phyloP scores from a whole-genome alignment of 2,888 invertebrate species.

The Hirtodrosophila alboralis region DNA sequence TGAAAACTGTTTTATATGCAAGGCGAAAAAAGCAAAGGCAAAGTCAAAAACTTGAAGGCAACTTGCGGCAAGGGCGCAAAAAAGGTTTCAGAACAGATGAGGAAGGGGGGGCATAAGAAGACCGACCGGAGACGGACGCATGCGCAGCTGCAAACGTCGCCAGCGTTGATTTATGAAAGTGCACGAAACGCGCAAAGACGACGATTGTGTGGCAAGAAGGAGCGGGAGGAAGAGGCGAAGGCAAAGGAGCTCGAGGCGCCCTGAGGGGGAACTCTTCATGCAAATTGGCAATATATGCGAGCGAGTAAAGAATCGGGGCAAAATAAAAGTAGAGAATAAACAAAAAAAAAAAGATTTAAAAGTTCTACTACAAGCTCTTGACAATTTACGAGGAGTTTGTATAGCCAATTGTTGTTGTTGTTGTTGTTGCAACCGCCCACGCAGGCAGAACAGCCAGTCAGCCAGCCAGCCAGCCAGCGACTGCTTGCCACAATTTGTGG shows the following conservation, averaged over 20 bases:
- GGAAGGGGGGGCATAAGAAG: slow-evolving; percentile 2
- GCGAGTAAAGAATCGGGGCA: not conserved
- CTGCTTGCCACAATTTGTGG: too few species aligned
- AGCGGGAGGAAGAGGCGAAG: not conserved
- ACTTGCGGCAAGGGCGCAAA: slow-evolving; percentile 77
- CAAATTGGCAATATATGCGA: slow-evolving; percentile 55
- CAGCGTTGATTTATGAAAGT: slow-evolving; percentile 80
- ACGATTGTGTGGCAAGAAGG: not conserved
- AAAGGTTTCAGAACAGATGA: slow-evolving; percentile 60
- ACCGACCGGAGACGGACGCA: slow-evolving; percentile 49
- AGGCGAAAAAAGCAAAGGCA: slow-evolving; percentile 42
- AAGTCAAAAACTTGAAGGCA: slow-evolving; percentile 34
- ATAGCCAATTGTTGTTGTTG: too few species aligned
- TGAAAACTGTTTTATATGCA: slow-evolving; percentile 78
- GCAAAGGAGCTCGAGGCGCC: slow-evolving; percentile 5
- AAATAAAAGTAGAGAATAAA: not conserved
- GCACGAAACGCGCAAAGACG: slow-evolving; percentile 56
- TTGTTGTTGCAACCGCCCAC: too few species aligned
- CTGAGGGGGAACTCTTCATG: slow-evolving; percentile 40
- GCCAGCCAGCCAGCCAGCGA: too few species aligned
- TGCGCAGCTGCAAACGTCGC: slow-evolving; percentile 76
- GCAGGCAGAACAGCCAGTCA: too few species aligned
- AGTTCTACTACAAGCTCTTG: slow-evolving; percentile 39
- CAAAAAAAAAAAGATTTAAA: too few species aligned
- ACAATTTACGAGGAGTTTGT: slow-evolving; percentile 68